Evolutionary conservation across 92 coral and sea anemone genomes (phyloP).

Genomic region (Actinernus sp.): DNA sequence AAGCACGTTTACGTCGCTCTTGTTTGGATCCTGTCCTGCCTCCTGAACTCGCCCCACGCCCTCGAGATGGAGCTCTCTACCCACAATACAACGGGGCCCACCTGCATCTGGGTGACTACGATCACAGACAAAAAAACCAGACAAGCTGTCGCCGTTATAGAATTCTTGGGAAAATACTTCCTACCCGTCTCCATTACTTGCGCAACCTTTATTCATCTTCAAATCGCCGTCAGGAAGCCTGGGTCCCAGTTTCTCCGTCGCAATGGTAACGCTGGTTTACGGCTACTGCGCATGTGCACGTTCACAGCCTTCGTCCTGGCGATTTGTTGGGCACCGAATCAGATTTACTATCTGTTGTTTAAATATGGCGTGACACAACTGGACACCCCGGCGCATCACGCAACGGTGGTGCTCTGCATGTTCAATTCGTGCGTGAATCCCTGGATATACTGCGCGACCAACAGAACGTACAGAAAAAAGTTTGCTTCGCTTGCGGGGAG

Average conservation of each 20-base stretch:
- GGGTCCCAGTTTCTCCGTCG: conserved; percentile 69
- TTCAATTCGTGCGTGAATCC: conserved; percentile 85
- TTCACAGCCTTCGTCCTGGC: conserved; percentile 74
- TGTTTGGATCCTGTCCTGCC: conserved; percentile 74
- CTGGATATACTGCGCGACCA: conserved; percentile 82
- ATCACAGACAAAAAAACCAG: conserved; percentile 62
- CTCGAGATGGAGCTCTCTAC: conserved; percentile 72
- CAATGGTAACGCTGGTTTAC: conserved; percentile 80
- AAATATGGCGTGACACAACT: conserved; percentile 65
- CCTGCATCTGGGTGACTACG: conserved; percentile 75
- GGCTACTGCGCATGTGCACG: conserved; percentile 89
- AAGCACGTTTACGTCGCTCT: conserved; percentile 53
- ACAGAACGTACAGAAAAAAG: conserved; percentile 66
- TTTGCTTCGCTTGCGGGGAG: conserved; percentile 17
- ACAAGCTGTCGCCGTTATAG: conserved; percentile 75
- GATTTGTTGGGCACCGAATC: conserved; percentile 91
- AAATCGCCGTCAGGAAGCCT: conserved; percentile 56
- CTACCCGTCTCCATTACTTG: conserved; percentile 68
- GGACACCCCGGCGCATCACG: conserved; percentile 71
- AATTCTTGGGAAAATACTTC: conserved; percentile 78
- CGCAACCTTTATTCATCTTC: conserved; percentile 67
- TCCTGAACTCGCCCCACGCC: conserved; percentile 88
- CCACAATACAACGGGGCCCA: conserved; percentile 17
- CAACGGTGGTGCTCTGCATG: conserved; percentile 77
- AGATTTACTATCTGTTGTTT: conserved; percentile 75